Base-by-base conservation (phyloP, 2,797 vertebrate genomes). In the Trachurus trachurus region DNA sequence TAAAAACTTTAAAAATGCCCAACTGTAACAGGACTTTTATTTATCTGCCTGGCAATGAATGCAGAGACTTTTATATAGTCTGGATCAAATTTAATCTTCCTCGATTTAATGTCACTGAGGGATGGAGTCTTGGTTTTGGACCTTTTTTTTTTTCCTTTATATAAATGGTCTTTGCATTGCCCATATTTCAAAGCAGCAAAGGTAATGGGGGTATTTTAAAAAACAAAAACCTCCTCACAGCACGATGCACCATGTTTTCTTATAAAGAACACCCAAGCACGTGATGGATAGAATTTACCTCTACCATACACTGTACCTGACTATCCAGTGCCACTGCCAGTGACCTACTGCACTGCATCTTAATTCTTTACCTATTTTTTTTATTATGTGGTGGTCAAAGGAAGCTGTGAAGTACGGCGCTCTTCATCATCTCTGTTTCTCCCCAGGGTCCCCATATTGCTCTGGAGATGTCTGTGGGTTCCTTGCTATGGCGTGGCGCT, bases 391-490 rank as follows among this genome's bases (percentile, higher is more conserved):
- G 71, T 81, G 91, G 91, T 91, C 90, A 90, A 86, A 82, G 68
- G 57, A 81, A 86, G 82, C 65, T 83, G 84, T 80, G 75, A 83
- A 81, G 74, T 84, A 74, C 67, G 87, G 78, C 83, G 85, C 88
- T 86, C 82, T 87, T 90, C 82, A 87, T 88, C 85, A 72, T 86
- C 74, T 80, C 71, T 76, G 67, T 84, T 76, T 84, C 85, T 89
- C 89, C 88, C 84, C 62, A 83, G 83, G 89, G 87, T 90, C 90
- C 75, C 83, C 82, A 81, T 88, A 88, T 86, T 88, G 89, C 88
- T 92, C 80, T 90, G 82, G 90, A 93, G 93, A 93, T 92, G 92
- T 93, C 91, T 94, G 93, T 91, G 92, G 93, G 90, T 92, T 93
- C 88, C 86, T 87, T 89, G 90, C 93, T 93, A 88, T 92, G 90